Base-by-base conservation (phyloP, 2,888 invertebrate species). In the Norana najaformis region DNA sequence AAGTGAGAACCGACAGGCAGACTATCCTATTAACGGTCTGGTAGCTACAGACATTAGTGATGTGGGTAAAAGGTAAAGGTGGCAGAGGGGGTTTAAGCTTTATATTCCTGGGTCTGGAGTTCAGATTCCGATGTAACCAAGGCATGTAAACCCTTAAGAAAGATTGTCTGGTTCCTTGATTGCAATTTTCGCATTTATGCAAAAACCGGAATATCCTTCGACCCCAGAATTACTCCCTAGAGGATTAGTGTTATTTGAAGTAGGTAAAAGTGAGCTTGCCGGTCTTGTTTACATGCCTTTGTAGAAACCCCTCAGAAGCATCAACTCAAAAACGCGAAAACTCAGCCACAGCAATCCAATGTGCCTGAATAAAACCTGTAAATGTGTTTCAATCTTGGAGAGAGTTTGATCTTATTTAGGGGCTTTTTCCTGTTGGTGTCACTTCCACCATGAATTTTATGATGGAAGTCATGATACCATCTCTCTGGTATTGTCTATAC, bases 41-140 rank as follows among this genome's bases (percentile, higher is more conserved):
- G 30, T 69, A n/a, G 69, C 69, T 69, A n/a, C 69, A 69, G 69
- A 69, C 69, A 69, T 69, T 69, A 69, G 69, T 69, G 69, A n/a
- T n/a, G n/a, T n/a, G n/a, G n/a, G n/a, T n/a, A n/a, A n/a, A n/a
- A n/a, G n/a, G n/a, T n/a, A n/a, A n/a, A n/a, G n/a, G n/a, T n/a
- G n/a, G n/a, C n/a, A n/a, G n/a, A n/a, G n/a, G n/a, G n/a, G n/a
- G n/a, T n/a, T n/a, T n/a, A n/a, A n/a, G 69, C n/a, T 30, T 30
- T n/a, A n/a, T 69, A 69, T n/a, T n/a, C n/a, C 69, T 69, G n/a
- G n/a, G n/a, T n/a, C 69, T n/a, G 69, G 69, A 69, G 69, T 69
- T n/a, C 69, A n/a, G 47, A 23, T 47, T 2, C 23, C 2, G 20
- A n/a, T 69, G 69, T 13, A n/a, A n/a, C 30, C 47, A 47, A 5